Percentiles rank a stretch among this genome's conserved stretches.
These are phyloP conservation scores for Syndactyla subalaris DNA, from an alignment of 2,797 vertebrate genomes.

Conservation along the genomic window DNA sequence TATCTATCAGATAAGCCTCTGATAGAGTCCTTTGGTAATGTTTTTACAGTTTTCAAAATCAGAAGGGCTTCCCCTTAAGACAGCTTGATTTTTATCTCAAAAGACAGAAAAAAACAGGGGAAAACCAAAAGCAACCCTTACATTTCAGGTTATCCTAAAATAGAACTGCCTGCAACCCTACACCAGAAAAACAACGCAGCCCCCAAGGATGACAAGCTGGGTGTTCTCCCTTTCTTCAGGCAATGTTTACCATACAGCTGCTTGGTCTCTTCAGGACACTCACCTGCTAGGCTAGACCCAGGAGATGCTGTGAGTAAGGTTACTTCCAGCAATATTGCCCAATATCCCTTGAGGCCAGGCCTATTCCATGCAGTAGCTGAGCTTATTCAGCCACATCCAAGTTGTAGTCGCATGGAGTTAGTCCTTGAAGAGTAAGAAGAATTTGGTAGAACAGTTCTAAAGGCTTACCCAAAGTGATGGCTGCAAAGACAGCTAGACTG, in stretches of 20 bases:
- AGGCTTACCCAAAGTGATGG: neutral
- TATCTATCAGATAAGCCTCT: neutral
- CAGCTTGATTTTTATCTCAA: neutral
- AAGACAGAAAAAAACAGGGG: neutral
- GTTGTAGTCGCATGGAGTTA: neutral
- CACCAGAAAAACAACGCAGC: neutral
- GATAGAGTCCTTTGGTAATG: neutral
- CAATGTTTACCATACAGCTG: neutral
- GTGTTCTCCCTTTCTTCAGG: neutral
- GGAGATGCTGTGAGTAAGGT: neutral
- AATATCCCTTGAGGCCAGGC: neutral
- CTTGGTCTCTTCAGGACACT: neutral
- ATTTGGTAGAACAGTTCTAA: neutral
- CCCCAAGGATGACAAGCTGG: accelerated
- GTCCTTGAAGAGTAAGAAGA: neutral
- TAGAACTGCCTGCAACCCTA: accelerated
- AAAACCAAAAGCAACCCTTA: neutral
- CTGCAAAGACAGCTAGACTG: neutral
- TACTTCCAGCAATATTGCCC: neutral
- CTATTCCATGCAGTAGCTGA: neutral
- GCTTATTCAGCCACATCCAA: neutral
- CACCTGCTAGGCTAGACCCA: neutral
- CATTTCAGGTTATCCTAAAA: neutral
- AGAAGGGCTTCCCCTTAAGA: neutral
- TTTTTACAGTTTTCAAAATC: neutral